These are phyloP conservation scores for Charina bottae DNA, from an alignment of 2,113 vertebrate genomes.

Conservation along the genomic window DNA sequence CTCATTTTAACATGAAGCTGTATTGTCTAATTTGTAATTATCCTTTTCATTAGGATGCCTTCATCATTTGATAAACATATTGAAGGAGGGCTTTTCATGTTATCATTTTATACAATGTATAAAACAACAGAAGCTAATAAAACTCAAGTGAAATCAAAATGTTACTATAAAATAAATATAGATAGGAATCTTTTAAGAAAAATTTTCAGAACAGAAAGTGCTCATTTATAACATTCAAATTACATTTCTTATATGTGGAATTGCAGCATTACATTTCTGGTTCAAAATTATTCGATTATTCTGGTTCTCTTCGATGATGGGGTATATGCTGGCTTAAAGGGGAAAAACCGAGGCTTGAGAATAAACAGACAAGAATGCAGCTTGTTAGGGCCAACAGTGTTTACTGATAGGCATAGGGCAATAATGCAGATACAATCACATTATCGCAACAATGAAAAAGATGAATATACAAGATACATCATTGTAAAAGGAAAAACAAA, in stretches of 20 bases:
- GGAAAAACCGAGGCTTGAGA: too few relatives aligned
- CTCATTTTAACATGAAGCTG: background rate
- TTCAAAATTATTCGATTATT: background rate
- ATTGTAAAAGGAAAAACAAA: too few relatives aligned
- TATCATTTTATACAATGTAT: background rate
- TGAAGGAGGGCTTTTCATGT: background rate
- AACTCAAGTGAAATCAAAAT: background rate
- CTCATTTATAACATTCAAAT: background rate
- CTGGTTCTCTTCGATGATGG: too few relatives aligned
- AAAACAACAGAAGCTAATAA: background rate
- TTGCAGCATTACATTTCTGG: background rate
- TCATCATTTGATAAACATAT: background rate
- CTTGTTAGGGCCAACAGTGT: too few relatives aligned
- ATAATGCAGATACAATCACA: too few relatives aligned
- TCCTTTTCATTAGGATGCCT: background rate
- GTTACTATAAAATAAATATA: background rate
- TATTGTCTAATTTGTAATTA: background rate
- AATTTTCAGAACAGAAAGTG: too few relatives aligned
- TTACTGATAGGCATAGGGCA: too few relatives aligned
- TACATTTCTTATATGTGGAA: background rate
- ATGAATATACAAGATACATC: too few relatives aligned
- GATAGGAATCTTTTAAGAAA: too few relatives aligned
- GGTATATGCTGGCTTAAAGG: too few relatives aligned
- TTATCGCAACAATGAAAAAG: too few relatives aligned
- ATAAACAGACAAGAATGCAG: too few relatives aligned